Conservation (phyloP, 1,140 invertebrate genomes). For the Aporrectodea caliginosa region DNA sequence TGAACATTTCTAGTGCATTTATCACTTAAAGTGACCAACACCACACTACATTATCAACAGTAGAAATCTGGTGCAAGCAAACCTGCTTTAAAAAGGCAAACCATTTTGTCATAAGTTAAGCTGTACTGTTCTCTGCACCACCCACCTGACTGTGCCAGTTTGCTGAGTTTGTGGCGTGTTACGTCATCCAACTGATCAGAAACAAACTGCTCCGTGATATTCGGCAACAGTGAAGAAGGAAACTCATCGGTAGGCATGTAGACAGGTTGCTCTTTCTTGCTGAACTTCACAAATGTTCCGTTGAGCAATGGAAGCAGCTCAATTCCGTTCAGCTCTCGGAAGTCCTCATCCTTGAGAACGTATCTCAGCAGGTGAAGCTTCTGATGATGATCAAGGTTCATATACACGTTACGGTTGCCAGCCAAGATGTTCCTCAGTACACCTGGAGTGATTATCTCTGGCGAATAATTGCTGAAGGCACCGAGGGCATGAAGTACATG, state of each 20-base stretch:
- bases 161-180: not conserved
- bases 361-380: slow-evolving; percentile 1
- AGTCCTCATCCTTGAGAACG: slow-evolving; percentile 15
- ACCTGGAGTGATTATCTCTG: slow-evolving; percentile 17
- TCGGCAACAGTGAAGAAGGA: slow-evolving; percentile 18
- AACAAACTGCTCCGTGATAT: slow-evolving; percentile 20
- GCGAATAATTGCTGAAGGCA: slow-evolving; percentile 17
- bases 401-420: slow-evolving; percentile 2
- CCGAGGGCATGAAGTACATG: not conserved
- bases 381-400: not conserved
- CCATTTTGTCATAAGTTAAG: no score
- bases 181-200: slow-evolving; percentile 14
- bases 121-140: no score
- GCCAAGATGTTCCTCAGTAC: slow-evolving; percentile 15
- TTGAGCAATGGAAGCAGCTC: slow-evolving; percentile 29
- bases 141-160: slow-evolving; percentile 4
- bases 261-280: slow-evolving; percentile 1
- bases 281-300: slow-evolving; percentile 26
- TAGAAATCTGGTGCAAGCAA: no score
- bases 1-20: no score
- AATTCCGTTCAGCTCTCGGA: slow-evolving; percentile 22
- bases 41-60: no score
- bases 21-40: no score
- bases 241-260: slow-evolving; percentile 26
- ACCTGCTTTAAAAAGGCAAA: no score